These are phyloP conservation scores for Melinaea marsaeus DNA, from an alignment of 2,888 invertebrate genomes.

Conservation along the genomic window DNA sequence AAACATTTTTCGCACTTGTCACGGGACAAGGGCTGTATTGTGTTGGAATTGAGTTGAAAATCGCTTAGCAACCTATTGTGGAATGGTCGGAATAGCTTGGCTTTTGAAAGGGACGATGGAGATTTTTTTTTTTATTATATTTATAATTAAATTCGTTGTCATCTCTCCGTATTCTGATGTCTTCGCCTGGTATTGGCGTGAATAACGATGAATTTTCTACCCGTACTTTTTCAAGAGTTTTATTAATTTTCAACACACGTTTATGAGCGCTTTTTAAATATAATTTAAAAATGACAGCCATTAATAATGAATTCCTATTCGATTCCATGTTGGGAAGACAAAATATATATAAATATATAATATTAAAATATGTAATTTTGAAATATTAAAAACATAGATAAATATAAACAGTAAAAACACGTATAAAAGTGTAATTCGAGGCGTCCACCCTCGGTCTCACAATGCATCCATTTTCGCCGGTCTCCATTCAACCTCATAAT, in stretches of 20 bases:
- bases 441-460: slow-evolving; percentile 43
- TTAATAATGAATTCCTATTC: slow-evolving; percentile 16
- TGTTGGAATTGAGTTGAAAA: slow-evolving; percentile 48
- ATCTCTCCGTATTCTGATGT: slow-evolving; percentile 64
- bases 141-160: slow-evolving; percentile 77
- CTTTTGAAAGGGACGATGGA: slow-evolving; percentile 67
- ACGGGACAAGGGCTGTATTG: slow-evolving; percentile 37
- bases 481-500: slow-evolving; percentile 51
- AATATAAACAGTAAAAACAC: slow-evolving; percentile 22
- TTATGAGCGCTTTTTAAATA: slow-evolving; percentile 20
- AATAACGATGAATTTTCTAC: slow-evolving; percentile 59
- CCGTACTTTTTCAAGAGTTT: slow-evolving; percentile 52
- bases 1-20: slow-evolving; percentile 40
- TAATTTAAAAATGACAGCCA: slow-evolving; percentile 28
- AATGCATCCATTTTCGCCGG: slow-evolving; percentile 45
- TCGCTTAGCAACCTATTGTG: slow-evolving; percentile 46
- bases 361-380: not conserved
- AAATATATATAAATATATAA: not conserved
- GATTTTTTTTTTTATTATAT: slow-evolving; percentile 74
- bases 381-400: slow-evolving; percentile 9
- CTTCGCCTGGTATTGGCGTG: slow-evolving; percentile 72
- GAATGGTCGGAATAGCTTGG: slow-evolving; percentile 42
- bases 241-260: slow-evolving; percentile 49
- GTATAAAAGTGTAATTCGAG: slow-evolving; percentile 49
- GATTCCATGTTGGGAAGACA: not conserved